These are phyloP conservation scores for Rhadina sibilatrix DNA, from an alignment of 2,113 vertebrate genomes.

Conservation along the genomic window DNA sequence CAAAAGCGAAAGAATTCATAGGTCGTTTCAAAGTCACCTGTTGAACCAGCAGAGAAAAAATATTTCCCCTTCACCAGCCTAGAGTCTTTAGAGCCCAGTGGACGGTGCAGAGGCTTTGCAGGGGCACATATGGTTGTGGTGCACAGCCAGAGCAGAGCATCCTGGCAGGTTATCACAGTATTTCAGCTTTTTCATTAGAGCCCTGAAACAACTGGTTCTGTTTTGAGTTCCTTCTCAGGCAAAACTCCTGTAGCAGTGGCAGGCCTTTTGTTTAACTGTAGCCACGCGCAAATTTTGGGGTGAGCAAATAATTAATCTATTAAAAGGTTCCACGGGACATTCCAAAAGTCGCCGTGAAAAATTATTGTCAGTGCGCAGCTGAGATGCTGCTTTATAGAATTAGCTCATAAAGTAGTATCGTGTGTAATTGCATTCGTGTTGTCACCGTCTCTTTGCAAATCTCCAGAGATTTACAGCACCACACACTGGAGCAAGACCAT, in stretches of 20 bases:
- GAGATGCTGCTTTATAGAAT: slow-evolving; percentile 57
- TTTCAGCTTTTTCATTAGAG: background rate
- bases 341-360: slow-evolving; percentile 34
- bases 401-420: slow-evolving; percentile 47
- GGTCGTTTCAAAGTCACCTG: slow-evolving; percentile 54
- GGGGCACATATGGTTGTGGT: rapidly evolving
- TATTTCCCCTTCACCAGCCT: background rate
- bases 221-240: background rate
- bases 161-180: background rate
- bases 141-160: background rate
- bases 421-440: slow-evolving; percentile 58
- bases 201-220: background rate
- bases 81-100: background rate
- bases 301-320: slow-evolving; percentile 55
- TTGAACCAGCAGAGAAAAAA: background rate
- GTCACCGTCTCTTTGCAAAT: slow-evolving; percentile 49
- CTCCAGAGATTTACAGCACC: slow-evolving; percentile 59
- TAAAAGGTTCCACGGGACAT: slow-evolving; percentile 52
- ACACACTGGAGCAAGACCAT: slow-evolving; percentile 30
- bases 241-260: background rate
- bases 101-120: background rate
- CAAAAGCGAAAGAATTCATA: slow-evolving; percentile 1
- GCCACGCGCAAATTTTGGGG: slow-evolving; percentile 24
- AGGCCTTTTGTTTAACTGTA: slow-evolving; percentile 3
- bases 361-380: slow-evolving; percentile 40